A percentile compares a stretch with the other conserved stretches of the same genome.
Evolutionary conservation across 2,113 vertebrate genomes (phyloP).

Genomic region (Mustela lutreola): DNA sequence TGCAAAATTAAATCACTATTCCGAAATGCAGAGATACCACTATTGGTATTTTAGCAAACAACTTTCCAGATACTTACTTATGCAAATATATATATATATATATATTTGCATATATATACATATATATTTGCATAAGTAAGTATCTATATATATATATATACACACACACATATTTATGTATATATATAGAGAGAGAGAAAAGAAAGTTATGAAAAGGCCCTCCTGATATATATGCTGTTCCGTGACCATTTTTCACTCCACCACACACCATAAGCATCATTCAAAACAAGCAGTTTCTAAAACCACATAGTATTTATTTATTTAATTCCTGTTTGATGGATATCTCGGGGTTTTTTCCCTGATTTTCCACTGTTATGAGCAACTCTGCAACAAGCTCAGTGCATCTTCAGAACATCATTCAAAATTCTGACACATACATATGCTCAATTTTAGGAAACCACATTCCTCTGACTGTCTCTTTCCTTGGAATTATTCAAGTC

Average conservation of each 20-base stretch:
- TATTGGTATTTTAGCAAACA: not conserved
- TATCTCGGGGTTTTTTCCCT: not conserved
- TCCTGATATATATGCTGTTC: not conserved
- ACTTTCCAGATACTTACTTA: not conserved
- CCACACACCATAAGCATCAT: not conserved
- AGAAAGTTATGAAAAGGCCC: constrained; percentile 40
- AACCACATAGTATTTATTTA: not conserved
- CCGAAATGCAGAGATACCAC: not conserved
- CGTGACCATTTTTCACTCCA: not conserved
- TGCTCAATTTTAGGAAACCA: not conserved
- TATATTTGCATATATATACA: no score
- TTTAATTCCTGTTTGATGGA: not conserved
- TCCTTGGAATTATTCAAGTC: not conserved
- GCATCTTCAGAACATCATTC: not conserved
- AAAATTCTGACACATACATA: not conserved
- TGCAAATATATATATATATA: not conserved
- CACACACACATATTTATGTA: no score
- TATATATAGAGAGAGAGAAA: not conserved
- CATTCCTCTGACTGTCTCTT: not conserved
- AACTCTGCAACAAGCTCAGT: not conserved
- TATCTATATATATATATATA: not conserved
- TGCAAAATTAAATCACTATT: not conserved
- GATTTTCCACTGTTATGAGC: not conserved
- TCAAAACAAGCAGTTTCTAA: constrained; percentile 26
- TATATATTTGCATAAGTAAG: no score